Conservation (phyloP, 1,140 invertebrate species). For the Tetragonula clypearis region DNA sequence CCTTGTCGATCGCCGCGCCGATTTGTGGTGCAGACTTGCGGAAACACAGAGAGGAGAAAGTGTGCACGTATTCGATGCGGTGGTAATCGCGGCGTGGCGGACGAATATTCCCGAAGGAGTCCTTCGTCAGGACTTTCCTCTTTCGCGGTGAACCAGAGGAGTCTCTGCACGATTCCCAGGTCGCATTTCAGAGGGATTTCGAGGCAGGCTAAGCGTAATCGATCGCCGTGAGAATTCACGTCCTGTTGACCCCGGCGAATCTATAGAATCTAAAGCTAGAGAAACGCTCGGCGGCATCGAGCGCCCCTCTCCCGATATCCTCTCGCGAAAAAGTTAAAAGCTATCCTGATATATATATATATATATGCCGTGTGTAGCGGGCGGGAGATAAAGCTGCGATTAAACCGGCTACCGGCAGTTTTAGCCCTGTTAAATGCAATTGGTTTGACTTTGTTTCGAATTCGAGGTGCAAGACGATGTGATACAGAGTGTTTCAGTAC, state of each 20-base stretch:
- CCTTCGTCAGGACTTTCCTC: conserved; percentile 76
- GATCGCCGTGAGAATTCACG: conserved; percentile 65
- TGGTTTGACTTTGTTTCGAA: no score
- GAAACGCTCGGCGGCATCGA: conserved; percentile 15
- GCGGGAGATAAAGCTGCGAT: not conserved
- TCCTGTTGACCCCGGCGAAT: conserved; percentile 47
- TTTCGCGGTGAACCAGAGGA: conserved; percentile 70
- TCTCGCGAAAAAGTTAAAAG: conserved; percentile 55
- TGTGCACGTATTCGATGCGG: conserved; percentile 51
- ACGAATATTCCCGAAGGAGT: conserved; percentile 75
- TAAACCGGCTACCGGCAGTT: not conserved
- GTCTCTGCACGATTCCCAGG: conserved; percentile 70
- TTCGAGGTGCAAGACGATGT: no score
- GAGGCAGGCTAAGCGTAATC: conserved; percentile 63
- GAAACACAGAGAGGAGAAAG: conserved; percentile 31
- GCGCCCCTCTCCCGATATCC: not conserved
- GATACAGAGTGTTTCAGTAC: no score
- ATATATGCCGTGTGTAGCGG: not conserved
- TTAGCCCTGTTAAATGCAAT: not conserved
- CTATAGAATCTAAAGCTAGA: conserved; percentile 12
- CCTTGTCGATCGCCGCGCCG: not conserved
- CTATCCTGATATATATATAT: conserved; percentile 7
- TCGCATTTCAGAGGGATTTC: conserved; percentile 71
- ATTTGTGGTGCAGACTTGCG: no score
- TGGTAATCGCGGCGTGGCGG: conserved; percentile 72